These are phyloP conservation scores for Argyrosomus regius DNA, from an alignment of 2,797 vertebrate genomes.

Conservation along the genomic window DNA sequence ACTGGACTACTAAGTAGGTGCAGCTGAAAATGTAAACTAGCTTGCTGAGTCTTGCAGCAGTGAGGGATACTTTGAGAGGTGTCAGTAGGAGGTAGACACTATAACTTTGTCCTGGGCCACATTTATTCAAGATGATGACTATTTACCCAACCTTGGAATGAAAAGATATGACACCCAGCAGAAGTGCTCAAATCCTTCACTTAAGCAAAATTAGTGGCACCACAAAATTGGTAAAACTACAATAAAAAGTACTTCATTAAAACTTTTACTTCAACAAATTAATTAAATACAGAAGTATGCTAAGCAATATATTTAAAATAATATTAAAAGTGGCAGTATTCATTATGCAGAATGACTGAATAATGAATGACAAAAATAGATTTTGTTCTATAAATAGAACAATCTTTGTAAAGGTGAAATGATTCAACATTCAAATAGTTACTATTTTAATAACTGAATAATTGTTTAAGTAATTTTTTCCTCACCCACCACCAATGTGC, in stretches of 20 bases:
- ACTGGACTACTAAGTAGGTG: constrained; percentile 8
- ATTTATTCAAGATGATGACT: constrained; percentile 34
- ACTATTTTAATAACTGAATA: not conserved
- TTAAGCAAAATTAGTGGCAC: not conserved
- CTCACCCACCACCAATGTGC: too few relatives aligned
- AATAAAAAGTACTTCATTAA: not conserved
- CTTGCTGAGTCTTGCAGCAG: not conserved
- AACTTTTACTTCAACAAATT: not conserved
- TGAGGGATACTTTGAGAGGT: not conserved
- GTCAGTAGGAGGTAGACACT: not conserved
- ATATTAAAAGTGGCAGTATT: not conserved
- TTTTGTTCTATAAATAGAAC: not conserved
- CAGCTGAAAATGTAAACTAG: constrained; percentile 2
- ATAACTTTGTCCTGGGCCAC: constrained; percentile 6
- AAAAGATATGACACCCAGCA: not conserved
- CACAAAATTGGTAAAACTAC: not conserved
- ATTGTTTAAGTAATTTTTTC: too few relatives aligned
- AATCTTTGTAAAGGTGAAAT: not conserved
- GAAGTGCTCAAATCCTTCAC: not conserved
- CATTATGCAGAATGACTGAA: too few relatives aligned
- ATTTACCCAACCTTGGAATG: constrained; percentile 1
- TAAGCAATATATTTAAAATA: not conserved
- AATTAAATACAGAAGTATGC: not conserved
- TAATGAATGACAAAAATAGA: too few relatives aligned
- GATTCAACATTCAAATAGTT: not conserved